A percentile compares a stretch with the other conserved stretches of the same genome.
Evolutionary conservation across 2,113 vertebrate species (phyloP).

Genomic region (Phrynocephalus versicolor): DNA sequence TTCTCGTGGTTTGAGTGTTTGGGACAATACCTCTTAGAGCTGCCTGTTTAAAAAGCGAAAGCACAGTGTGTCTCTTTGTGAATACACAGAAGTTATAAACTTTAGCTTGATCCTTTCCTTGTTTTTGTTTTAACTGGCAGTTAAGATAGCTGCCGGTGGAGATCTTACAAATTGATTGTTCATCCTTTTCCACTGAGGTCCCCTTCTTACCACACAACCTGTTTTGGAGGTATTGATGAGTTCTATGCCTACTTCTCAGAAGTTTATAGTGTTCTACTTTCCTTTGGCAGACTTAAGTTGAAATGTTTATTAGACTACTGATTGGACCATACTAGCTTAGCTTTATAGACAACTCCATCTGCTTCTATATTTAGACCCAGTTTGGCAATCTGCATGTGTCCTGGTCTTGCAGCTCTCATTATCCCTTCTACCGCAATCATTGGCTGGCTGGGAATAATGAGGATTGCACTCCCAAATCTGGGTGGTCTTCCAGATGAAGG

Average conservation of each 20-base stretch:
- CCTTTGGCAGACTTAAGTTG: background rate
- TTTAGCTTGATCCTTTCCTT: background rate
- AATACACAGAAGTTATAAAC: background rate
- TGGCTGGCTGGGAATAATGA: background rate
- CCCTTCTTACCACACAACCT: no score
- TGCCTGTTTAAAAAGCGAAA: background rate
- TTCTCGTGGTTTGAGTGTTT: background rate
- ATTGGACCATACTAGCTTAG: background rate
- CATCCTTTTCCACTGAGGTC: background rate
- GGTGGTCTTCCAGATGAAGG: no score
- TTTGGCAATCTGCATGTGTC: background rate
- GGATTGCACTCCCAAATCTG: background rate
- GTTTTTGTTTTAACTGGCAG: background rate
- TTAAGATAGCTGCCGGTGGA: background rate
- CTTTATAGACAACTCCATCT: background rate
- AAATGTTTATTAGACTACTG: background rate
- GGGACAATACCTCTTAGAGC: background rate
- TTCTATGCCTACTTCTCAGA: background rate
- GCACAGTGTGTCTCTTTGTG: background rate
- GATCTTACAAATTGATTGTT: background rate
- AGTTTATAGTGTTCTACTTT: background rate
- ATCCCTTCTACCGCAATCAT: background rate
- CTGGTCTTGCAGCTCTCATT: background rate
- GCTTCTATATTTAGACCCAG: background rate
- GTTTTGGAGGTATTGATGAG: background rate